phyloP scores from a whole-genome alignment of 2,113 vertebrate genomes.

The Balaeniceps rex region DNA sequence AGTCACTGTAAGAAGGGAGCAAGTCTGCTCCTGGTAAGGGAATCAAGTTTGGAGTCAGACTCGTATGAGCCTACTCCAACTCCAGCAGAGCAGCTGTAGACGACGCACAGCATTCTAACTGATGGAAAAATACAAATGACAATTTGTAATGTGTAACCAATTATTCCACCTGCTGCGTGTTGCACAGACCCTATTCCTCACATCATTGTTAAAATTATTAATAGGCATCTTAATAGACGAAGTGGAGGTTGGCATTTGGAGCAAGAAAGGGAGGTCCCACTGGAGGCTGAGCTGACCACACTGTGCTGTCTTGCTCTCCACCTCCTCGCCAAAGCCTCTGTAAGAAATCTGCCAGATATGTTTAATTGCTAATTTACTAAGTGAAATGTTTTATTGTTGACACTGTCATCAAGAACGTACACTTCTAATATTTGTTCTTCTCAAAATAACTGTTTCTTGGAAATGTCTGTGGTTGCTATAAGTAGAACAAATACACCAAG shows the following conservation, averaged over 20 bases:
- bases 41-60: background rate
- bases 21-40: background rate
- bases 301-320: background rate
- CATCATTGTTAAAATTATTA: background rate
- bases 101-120: background rate
- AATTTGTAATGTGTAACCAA: background rate
- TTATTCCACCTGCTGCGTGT: background rate
- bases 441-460: background rate
- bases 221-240: background rate
- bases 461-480: background rate
- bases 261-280: rapidly evolving
- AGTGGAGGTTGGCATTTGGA: background rate
- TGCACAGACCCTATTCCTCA: background rate
- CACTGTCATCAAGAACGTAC: background rate
- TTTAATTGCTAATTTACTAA: background rate
- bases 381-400: background rate
- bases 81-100: background rate
- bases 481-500: background rate
- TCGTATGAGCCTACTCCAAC: background rate
- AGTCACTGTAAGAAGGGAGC: background rate
- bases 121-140: background rate
- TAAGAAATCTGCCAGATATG: background rate
- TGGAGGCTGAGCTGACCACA: background rate
- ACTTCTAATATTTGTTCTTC: background rate
- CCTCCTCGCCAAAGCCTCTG: background rate